Percentiles rank a stretch among this genome's conserved stretches.
Conservation (phyloP, 2,888 invertebrate species). For the Tethea ocularis region DNA sequence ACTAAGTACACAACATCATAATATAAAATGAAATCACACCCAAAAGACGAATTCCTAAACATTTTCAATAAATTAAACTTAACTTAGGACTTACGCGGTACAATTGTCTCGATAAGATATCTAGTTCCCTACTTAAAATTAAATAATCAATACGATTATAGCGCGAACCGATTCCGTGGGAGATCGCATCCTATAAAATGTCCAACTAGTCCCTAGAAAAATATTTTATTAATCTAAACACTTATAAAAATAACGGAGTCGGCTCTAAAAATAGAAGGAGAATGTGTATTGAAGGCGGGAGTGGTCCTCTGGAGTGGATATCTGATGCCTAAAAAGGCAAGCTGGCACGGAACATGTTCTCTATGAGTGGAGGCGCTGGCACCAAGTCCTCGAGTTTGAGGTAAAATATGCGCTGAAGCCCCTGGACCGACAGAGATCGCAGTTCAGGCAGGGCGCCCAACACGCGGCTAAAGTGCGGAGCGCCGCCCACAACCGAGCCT, state of each 20-base stretch:
- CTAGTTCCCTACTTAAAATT: slow-evolving; percentile 40
- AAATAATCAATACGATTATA: slow-evolving; percentile 51
- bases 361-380: slow-evolving; percentile 95
- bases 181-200: slow-evolving; percentile 76
- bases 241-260: slow-evolving; percentile 81
- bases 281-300: slow-evolving; percentile 73
- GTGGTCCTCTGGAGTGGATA: slow-evolving; percentile 64
- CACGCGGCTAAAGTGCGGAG: slow-evolving; percentile 96
- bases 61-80: slow-evolving; percentile 80
- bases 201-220: slow-evolving; percentile 76
- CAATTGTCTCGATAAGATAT: slow-evolving; percentile 53
- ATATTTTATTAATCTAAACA: slow-evolving; percentile 76
- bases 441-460: slow-evolving; percentile 96
- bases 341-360: slow-evolving; percentile 97
- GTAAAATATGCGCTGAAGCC: slow-evolving; percentile 96
- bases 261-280: slow-evolving; percentile 65
- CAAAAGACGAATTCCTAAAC: slow-evolving; percentile 62
- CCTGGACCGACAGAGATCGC: slow-evolving; percentile 95
- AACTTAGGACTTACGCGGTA: slow-evolving; percentile 62
- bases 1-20: slow-evolving; percentile 75
- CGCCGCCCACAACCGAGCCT: slow-evolving; percentile 94
- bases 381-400: slow-evolving; percentile 96
- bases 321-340: slow-evolving; percentile 90
- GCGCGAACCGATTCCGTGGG: slow-evolving; percentile 77
- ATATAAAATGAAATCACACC: slow-evolving; percentile 78